Evolutionary conservation across 2,888 invertebrate genomes (phyloP).

Genomic region (Creontiades dilutus): DNA sequence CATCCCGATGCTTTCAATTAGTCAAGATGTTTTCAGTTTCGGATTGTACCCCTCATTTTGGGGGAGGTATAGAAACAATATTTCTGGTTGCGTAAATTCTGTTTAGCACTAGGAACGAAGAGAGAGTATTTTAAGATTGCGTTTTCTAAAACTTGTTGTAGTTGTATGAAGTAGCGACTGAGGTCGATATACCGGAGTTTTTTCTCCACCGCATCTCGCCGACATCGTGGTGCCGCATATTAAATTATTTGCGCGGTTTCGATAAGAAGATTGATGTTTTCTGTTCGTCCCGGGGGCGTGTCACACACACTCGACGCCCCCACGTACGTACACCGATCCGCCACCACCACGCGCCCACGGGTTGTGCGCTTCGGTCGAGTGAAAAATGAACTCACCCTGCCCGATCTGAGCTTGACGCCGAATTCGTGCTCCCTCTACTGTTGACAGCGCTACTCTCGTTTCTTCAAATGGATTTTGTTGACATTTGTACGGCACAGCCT

Average conservation of each 20-base stretch:
- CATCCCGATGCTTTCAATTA: too few relatives aligned
- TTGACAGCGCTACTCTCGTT: too few relatives aligned
- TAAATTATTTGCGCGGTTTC: constrained; percentile 10
- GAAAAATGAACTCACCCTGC: not conserved
- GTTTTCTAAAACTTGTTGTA: too few relatives aligned
- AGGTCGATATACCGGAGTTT: not conserved
- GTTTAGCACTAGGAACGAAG: too few relatives aligned
- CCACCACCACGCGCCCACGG: not conserved
- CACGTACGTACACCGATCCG: not conserved
- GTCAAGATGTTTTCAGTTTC: too few relatives aligned
- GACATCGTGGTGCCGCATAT: constrained; percentile 29
- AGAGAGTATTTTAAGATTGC: too few relatives aligned
- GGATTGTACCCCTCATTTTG: too few relatives aligned
- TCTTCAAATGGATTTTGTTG: not conserved
- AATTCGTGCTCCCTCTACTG: not conserved
- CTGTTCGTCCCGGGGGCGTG: not conserved
- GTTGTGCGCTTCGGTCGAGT: constrained; percentile 1
- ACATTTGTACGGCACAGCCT: too few relatives aligned
- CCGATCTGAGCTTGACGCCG: not conserved
- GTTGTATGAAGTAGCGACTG: too few relatives aligned
- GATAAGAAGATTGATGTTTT: constrained; percentile 39
- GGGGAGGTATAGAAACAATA: too few relatives aligned
- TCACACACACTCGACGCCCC: not conserved
- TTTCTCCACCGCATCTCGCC: constrained; percentile 8
- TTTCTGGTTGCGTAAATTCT: too few relatives aligned